Conservation (phyloP, 2,113 vertebrate genomes). For the Tupaia chinensis region DNA sequence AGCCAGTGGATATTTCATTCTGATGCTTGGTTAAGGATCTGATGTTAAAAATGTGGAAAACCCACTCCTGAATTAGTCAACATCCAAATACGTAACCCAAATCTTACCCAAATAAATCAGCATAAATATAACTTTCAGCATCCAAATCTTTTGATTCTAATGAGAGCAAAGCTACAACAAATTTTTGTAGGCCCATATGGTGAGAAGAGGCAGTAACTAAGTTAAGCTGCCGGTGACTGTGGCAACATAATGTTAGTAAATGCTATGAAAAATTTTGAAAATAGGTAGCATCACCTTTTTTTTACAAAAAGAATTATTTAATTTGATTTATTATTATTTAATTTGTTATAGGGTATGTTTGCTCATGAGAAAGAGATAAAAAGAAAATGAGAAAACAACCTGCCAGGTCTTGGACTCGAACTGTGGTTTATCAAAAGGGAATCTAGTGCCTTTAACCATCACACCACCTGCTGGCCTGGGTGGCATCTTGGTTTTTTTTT, state of each 20-base stretch:
- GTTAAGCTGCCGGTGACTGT: background rate
- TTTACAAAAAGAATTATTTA: no score
- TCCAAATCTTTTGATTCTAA: conserved; percentile 31
- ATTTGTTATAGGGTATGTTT: no score
- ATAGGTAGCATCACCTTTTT: background rate
- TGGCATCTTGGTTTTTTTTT: background rate
- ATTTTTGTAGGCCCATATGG: background rate
- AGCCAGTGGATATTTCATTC: conserved; percentile 5
- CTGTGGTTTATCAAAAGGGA: no score
- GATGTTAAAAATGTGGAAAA: background rate
- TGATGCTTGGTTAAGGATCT: conserved; percentile 36
- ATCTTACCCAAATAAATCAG: conserved; percentile 12
- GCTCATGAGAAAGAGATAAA: no score
- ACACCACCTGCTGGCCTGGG: no score
- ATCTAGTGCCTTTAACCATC: no score
- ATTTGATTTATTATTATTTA: no score
- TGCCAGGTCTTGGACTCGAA: no score
- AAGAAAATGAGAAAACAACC: no score
- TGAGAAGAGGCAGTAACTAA: background rate
- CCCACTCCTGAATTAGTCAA: background rate
- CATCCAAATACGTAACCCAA: background rate
- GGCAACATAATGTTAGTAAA: background rate
- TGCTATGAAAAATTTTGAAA: conserved; percentile 36
- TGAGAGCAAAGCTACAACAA: background rate
- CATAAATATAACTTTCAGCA: background rate